phyloP scores from a whole-genome alignment of 2,797 vertebrate species.

The Sebastiscus tertius region DNA sequence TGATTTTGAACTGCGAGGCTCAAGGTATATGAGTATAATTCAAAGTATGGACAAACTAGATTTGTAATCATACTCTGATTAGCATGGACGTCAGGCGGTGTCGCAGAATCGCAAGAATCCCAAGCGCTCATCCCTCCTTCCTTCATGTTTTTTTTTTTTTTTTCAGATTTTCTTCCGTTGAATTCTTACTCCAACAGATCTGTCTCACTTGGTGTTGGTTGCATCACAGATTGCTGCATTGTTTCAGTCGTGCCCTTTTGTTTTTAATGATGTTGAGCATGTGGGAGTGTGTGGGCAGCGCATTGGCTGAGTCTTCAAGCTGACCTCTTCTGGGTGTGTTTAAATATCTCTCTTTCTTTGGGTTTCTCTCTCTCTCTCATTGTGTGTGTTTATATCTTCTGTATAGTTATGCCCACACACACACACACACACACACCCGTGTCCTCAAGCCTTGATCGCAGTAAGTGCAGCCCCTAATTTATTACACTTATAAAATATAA shows the following conservation, averaged over 20 bases:
- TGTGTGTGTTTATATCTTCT: constrained; percentile 11
- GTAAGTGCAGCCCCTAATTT: constrained; percentile 62
- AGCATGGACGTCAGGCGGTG: background rate
- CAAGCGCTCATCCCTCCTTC: background rate
- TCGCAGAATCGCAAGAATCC: background rate
- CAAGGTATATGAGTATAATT: background rate
- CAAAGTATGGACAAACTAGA: background rate
- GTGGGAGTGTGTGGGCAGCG: constrained; percentile 75
- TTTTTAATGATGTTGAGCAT: constrained; percentile 72
- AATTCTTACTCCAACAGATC: background rate
- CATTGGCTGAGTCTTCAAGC: constrained; percentile 56
- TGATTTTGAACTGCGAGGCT: background rate
- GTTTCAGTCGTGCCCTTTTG: constrained; percentile 66
- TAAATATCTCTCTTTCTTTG: constrained; percentile 44
- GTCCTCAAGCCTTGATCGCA: constrained; percentile 48
- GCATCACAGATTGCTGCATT: constrained; percentile 58
- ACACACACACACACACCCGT: constrained; percentile 18
- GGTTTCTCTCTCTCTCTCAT: constrained; percentile 10
- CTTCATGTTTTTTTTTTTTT: background rate
- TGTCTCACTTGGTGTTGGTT: constrained; percentile 39
- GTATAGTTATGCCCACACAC: constrained; percentile 9
- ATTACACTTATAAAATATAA: constrained; percentile 60
- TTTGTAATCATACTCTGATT: background rate
- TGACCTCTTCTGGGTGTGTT: constrained; percentile 67
- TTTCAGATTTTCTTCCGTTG: background rate